Percentiles rank a stretch among this genome's conserved stretches.
Evolutionary conservation across 2,888 invertebrate species (phyloP).

Genomic region (Dicyrtoma fusca): DNA sequence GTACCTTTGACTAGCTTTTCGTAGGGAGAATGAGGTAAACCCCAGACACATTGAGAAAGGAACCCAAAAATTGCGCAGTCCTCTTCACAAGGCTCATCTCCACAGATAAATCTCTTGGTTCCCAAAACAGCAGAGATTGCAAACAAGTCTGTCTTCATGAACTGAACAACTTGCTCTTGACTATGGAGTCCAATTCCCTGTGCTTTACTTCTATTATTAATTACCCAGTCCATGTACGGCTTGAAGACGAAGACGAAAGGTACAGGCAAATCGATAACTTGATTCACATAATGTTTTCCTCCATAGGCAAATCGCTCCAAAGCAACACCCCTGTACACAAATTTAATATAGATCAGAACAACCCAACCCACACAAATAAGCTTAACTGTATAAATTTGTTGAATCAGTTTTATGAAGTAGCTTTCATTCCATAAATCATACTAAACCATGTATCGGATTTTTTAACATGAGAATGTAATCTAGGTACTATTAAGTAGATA

Average conservation of each 20-base stretch:
- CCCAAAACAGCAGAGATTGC: conserved; percentile 47
- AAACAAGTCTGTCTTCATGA: conserved; percentile 42
- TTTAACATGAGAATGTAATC: too few species aligned
- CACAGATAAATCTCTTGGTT: conserved; percentile 42
- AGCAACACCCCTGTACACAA: conserved; percentile 36
- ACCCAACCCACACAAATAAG: too few species aligned
- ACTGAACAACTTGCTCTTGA: conserved; percentile 41
- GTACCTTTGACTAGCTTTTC: conserved; percentile 54
- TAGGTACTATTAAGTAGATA: too few species aligned
- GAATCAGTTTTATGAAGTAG: too few species aligned
- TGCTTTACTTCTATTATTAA: conserved; percentile 26
- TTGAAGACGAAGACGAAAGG: background rate
- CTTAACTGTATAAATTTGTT: too few species aligned
- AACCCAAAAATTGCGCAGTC: conserved; percentile 61
- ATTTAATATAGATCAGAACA: too few species aligned
- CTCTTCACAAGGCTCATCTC: conserved; percentile 49
- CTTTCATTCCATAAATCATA: too few species aligned
- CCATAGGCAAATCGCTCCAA: conserved; percentile 44
- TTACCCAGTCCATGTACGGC: background rate
- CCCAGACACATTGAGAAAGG: conserved; percentile 59
- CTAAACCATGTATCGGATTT: too few species aligned
- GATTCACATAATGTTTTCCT: background rate
- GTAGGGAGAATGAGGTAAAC: conserved; percentile 55
- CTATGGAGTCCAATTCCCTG: conserved; percentile 52
- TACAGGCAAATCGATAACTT: background rate